These are phyloP conservation scores for Trachemys scripta DNA, from an alignment of 2,113 vertebrate genomes.

Conservation along the genomic window DNA sequence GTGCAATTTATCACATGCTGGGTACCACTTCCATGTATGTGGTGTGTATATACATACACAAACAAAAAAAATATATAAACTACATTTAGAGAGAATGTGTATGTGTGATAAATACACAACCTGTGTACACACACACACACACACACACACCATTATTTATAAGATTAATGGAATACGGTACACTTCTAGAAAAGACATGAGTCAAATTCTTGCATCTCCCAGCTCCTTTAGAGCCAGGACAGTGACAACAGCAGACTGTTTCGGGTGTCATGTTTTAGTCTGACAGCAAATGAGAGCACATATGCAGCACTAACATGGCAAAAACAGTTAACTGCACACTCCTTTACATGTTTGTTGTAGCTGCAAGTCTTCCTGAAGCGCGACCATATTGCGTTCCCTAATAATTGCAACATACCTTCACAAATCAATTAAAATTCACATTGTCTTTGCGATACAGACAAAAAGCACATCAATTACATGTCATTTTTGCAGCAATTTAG, in stretches of 20 bases:
- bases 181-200: background rate
- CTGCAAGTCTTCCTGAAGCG: background rate
- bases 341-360: background rate
- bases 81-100: background rate
- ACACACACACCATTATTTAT: no score
- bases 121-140: background rate
- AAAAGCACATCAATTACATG: background rate
- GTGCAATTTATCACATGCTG: background rate
- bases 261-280: background rate
- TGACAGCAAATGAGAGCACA: background rate
- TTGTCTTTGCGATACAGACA: background rate
- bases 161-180: background rate
- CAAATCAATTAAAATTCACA: conserved; percentile 55
- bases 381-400: background rate
- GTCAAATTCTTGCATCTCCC: background rate
- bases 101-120: background rate
- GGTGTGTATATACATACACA: background rate
- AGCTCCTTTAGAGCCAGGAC: background rate
- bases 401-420: conserved; percentile 33
- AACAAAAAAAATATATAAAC: background rate
- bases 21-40: background rate
- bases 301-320: background rate
- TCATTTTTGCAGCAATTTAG: background rate
- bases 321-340: background rate
- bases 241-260: rapidly evolving